Evolutionary conservation across 2,888 invertebrate species (phyloP), one percentile per base, ranked within the genome.

Genomic region (Leptarthrus brevirostris): DNA sequence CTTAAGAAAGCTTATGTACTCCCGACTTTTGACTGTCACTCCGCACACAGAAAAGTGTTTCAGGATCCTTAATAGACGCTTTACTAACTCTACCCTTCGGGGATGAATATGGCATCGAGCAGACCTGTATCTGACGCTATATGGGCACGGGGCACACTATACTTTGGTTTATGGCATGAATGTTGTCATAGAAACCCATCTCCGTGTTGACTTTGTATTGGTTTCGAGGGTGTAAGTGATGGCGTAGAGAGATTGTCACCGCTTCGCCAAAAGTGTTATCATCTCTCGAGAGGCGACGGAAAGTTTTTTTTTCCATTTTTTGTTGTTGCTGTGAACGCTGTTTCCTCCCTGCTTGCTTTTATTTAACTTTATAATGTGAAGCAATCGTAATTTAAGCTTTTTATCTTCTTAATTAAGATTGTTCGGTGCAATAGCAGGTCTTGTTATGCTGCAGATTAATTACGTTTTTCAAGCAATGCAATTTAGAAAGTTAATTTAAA

Each of bases 101-200:
- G 64, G 10, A 47, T n/a, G 47, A 47, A 47, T 12, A 47, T n/a
- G 30, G 30, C 30, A 30, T 30, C 30, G 30, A 6, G 8, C 8
- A 30, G n/a, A n/a, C n/a, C n/a, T n/a, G n/a, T n/a, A n/a, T n/a
- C n/a, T n/a, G 53, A 2, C 24, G n/a, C 5, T 14, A 6, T 6
- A 47, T 34, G 18, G 14, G 12, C n/a, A n/a, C n/a, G n/a, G n/a
- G n/a, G n/a, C n/a, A 20, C 24, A 22, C 22, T 12, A 30, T 5
- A 14, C 34, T 5, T 4, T 12, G 36, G n/a, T 36, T 20, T 40
- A 18, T 18, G 40, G 61, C 1, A 40, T 22, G 47, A 47, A 49
- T 66, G 66, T 66, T 49, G 66, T 49, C 66, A 66, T 66, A 66
- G 66, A 47, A 66, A 66, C 66, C 66, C 16, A 66, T 47, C 14